Conservation (phyloP, 2,113 vertebrate genomes). For the Podarcis raffonei region DNA sequence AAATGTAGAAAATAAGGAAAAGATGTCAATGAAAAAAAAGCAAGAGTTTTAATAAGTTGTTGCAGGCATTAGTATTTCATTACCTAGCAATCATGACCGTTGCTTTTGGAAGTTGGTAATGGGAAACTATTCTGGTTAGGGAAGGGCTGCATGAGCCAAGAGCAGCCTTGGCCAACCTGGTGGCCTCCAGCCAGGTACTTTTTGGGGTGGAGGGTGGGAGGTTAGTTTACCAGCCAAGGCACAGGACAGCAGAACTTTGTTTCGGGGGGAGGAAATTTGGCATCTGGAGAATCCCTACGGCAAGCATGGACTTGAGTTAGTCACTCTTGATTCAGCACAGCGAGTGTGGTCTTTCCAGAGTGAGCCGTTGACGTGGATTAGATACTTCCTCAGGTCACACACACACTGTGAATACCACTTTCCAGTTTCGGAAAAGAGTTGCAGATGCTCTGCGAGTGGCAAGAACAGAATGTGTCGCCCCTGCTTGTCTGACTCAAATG, state of each 20-base stretch:
- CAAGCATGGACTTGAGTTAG: neutral
- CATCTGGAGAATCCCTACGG: neutral
- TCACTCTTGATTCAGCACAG: neutral
- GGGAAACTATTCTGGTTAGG: neutral
- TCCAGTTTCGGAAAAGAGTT: slow-evolving; percentile 33
- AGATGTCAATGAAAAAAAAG: neutral
- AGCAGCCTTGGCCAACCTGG: too few relatives aligned
- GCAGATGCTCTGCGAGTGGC: slow-evolving; percentile 26
- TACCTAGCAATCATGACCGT: neutral
- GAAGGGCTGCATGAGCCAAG: neutral
- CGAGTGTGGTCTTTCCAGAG: neutral
- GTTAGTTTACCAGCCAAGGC: neutral
- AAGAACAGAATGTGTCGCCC: slow-evolving; percentile 5
- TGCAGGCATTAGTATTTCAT: neutral
- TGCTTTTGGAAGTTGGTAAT: neutral
- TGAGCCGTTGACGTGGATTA: neutral
- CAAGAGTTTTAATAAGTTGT: neutral
- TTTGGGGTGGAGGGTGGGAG: too few relatives aligned
- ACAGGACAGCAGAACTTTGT: neutral
- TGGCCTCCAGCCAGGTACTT: neutral
- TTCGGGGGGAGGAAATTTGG: neutral
- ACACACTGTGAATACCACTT: neutral
- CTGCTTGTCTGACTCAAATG: slow-evolving; percentile 27
- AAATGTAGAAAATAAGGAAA: neutral
- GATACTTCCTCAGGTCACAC: slow-evolving; percentile 7